Conservation (phyloP, 2,113 vertebrate species). For the Sinocyclocheilus anshuiensis region DNA sequence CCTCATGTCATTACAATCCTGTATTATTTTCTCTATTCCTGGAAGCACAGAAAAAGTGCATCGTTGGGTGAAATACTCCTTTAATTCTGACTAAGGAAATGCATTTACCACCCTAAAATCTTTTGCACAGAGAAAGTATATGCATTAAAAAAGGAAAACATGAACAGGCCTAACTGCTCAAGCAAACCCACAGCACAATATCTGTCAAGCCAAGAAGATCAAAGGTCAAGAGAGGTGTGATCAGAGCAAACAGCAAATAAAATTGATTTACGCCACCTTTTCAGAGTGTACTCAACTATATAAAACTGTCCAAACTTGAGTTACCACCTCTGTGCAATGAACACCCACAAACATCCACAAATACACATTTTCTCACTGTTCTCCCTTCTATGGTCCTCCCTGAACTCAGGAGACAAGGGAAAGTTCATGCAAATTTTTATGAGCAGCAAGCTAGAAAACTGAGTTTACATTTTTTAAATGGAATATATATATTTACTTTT, state of each 20-base stretch:
- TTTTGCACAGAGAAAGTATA: not conserved
- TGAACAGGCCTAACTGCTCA: conserved; percentile 63
- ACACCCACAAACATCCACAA: conserved; percentile 54
- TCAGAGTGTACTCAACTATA: conserved; percentile 70
- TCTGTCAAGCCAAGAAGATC: conserved; percentile 69
- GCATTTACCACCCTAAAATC: not conserved
- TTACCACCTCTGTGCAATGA: conserved; percentile 67
- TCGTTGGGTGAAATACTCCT: not conserved
- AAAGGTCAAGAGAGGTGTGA: conserved; percentile 70
- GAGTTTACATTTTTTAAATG: not conserved
- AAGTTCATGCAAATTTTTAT: conserved; percentile 2
- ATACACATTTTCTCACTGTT: conserved; percentile 18
- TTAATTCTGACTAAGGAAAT: not conserved
- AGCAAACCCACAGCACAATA: conserved; percentile 65
- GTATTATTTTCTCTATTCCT: conserved; percentile 4
- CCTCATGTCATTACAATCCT: not conserved
- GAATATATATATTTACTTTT: too few relatives aligned
- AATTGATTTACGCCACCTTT: conserved; percentile 73
- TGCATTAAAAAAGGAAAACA: conserved; percentile 15
- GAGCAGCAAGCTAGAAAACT: conserved; percentile 23
- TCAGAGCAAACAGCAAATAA: conserved; percentile 74
- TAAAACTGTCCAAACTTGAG: conserved; percentile 73
- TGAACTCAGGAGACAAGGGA: conserved; percentile 27
- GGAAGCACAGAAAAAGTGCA: not conserved
- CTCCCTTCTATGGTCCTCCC: not conserved